Conservation (phyloP, 2,888 invertebrate species). For the Agapostemon virescens region DNA sequence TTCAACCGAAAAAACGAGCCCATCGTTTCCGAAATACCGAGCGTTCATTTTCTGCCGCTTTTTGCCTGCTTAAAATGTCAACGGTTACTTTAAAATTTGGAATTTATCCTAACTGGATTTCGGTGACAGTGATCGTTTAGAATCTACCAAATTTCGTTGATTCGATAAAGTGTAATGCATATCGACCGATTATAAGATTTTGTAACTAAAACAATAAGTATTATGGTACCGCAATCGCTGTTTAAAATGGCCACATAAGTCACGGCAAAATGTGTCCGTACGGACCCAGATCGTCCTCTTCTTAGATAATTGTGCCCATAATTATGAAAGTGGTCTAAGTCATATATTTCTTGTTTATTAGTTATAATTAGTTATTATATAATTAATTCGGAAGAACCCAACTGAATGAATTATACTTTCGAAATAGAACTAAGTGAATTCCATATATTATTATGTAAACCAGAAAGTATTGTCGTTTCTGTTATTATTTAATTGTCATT, state of each 20-base stretch:
- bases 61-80: background rate
- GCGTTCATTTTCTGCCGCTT: background rate
- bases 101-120: background rate
- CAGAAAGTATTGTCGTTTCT: too few species aligned
- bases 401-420: too few species aligned
- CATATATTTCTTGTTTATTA: too few species aligned
- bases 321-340: too few species aligned
- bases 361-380: too few species aligned
- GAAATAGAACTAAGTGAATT: too few species aligned
- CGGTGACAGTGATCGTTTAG: background rate
- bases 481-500: too few species aligned
- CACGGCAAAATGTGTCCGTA: too few species aligned
- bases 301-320: too few species aligned
- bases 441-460: too few species aligned
- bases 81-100: background rate
- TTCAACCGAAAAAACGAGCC: background rate
- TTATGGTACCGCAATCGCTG: background rate
- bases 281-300: too few species aligned
- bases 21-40: background rate
- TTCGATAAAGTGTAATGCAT: background rate
- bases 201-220: background rate
- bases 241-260: background rate
- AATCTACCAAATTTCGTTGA: background rate
- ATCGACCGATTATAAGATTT: background rate
- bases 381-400: too few species aligned